These are phyloP conservation scores for Coptodon bakossiorum DNA, from an alignment of 2,113 vertebrate genomes.

Conservation along the genomic window DNA sequence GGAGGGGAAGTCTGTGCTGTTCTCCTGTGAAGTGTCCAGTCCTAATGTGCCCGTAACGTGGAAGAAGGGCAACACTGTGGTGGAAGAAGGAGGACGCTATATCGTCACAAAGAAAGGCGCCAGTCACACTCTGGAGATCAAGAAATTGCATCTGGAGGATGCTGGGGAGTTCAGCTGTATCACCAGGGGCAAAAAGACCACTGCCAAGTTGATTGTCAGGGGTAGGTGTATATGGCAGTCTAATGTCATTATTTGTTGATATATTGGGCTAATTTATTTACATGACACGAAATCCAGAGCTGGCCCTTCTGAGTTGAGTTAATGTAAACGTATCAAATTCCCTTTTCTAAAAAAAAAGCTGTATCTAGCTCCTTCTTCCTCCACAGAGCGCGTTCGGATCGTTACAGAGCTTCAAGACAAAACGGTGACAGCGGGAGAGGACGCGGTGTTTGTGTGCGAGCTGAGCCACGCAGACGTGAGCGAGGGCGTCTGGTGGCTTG, in stretches of 20 bases:
- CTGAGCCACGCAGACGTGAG: constrained; percentile 79
- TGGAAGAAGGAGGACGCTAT: constrained; percentile 70
- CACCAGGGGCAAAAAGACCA: constrained; percentile 78
- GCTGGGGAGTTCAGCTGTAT: constrained; percentile 82
- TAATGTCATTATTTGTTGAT: neutral
- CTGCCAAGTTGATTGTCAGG: constrained; percentile 77
- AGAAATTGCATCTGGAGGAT: constrained; percentile 71
- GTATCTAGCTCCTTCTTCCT: constrained; percentile 8
- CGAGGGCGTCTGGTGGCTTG: constrained; percentile 84
- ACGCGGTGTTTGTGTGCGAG: constrained; percentile 85
- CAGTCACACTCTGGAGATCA: constrained; percentile 75
- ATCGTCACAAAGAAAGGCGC: constrained; percentile 75
- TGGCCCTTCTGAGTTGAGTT: neutral
- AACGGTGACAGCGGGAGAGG: constrained; percentile 80
- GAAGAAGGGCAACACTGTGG: constrained; percentile 64
- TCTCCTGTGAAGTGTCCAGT: constrained; percentile 71
- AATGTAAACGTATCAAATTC: neutral
- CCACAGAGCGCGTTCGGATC: constrained; percentile 74
- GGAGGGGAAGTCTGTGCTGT: constrained; percentile 63
- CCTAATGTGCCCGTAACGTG: constrained; percentile 71
- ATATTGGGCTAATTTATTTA: neutral
- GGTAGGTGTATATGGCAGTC: constrained; percentile 64
- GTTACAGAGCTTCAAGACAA: constrained; percentile 79
- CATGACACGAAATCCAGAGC: neutral
- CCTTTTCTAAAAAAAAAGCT: constrained; percentile 11